phyloP scores from a whole-genome alignment of 1,140 invertebrate species.

The Pteromalus puparum region DNA sequence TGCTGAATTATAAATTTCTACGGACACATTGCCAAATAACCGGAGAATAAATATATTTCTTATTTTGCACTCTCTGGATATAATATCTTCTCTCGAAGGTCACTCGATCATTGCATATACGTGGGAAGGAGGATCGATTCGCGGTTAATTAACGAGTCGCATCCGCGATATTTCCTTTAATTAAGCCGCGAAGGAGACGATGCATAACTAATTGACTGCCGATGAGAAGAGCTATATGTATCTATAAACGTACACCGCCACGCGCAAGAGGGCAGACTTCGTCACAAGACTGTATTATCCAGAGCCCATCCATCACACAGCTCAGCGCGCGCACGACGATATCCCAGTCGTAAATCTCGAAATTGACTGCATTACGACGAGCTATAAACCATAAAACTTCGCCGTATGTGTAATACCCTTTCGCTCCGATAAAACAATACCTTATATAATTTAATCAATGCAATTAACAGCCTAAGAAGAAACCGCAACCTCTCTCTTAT shows the following conservation, averaged over 20 bases:
- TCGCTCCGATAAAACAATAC: constrained; percentile 30
- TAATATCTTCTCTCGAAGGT: background rate
- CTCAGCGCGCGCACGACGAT: background rate
- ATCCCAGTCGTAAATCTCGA: constrained; percentile 5
- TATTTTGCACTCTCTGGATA: background rate
- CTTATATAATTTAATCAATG: constrained; percentile 38
- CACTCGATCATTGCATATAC: background rate
- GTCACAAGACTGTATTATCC: background rate
- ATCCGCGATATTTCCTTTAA: background rate
- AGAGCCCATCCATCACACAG: background rate
- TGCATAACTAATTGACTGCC: constrained; percentile 3
- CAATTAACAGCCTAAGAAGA: constrained; percentile 32
- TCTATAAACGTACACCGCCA: background rate
- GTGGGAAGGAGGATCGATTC: background rate
- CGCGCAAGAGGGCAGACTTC: background rate
- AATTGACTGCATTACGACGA: constrained; percentile 28
- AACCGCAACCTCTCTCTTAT: background rate
- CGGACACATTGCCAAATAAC: background rate
- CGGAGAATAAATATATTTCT: background rate
- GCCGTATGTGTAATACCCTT: background rate
- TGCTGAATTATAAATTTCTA: background rate
- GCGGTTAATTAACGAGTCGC: background rate
- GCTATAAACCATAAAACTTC: constrained; percentile 33
- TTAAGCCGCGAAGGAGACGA: background rate
- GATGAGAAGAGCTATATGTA: background rate